phyloP scores from a whole-genome alignment of 1,140 invertebrate genomes.

The Temnothorax longispinosus region DNA sequence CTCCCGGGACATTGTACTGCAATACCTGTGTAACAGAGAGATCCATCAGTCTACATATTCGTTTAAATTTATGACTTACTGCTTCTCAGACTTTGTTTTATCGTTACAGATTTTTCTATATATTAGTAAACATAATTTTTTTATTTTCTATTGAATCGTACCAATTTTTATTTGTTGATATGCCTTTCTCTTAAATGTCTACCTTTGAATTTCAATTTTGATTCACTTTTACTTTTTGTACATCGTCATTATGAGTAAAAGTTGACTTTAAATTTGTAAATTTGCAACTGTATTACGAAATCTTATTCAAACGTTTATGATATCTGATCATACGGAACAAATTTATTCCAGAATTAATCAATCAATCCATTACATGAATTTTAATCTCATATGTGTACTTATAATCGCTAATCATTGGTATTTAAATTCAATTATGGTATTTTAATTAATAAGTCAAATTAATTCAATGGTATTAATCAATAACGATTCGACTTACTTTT shows the following conservation, averaged over 20 bases:
- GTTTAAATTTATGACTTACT: constrained; percentile 21
- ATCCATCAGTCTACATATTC: background rate
- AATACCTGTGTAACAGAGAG: constrained; percentile 86
- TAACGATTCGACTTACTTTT: constrained; percentile 86
- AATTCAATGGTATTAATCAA: background rate
- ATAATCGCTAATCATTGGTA: background rate
- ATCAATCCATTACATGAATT: background rate
- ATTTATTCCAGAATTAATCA: background rate
- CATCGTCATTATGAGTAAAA: background rate
- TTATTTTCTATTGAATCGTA: background rate
- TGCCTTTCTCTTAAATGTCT: too few relatives aligned
- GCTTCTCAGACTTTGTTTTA: constrained; percentile 31
- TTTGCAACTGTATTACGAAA: background rate
- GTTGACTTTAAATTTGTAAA: background rate
- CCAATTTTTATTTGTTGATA: background rate
- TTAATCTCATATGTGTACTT: background rate
- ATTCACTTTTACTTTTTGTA: background rate
- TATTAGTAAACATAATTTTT: background rate
- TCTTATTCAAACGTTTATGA: too few relatives aligned
- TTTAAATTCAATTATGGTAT: background rate
- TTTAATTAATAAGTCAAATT: background rate
- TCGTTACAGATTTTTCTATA: background rate
- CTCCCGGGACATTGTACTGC: constrained; percentile 93
- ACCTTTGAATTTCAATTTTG: background rate
- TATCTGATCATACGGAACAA: background rate